Percentiles rank a stretch among this genome's conserved stretches.
Evolutionary conservation across 2,888 invertebrate species (phyloP).

Genomic region (Coenonympha arcania): DNA sequence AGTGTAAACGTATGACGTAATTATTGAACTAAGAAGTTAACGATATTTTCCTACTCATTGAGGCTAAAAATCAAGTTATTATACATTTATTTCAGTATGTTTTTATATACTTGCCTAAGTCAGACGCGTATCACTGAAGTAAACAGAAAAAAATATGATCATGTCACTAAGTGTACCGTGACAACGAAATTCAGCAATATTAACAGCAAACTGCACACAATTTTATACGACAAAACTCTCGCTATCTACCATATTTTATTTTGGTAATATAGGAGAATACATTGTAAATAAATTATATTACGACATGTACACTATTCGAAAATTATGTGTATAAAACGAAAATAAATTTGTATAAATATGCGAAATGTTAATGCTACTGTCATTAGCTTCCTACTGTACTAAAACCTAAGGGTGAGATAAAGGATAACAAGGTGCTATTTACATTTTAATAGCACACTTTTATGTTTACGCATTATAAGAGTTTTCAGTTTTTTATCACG

Average conservation of each 20-base stretch:
- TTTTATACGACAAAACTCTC: slow-evolving; percentile 5
- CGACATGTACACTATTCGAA: neutral
- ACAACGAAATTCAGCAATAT: slow-evolving; percentile 1
- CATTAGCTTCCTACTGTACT: neutral
- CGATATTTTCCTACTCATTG: neutral
- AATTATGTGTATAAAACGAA: neutral
- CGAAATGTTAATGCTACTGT: neutral
- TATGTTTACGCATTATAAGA: neutral
- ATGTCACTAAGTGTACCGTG: neutral
- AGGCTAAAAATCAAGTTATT: neutral
- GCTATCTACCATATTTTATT: neutral
- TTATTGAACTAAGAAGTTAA: neutral
- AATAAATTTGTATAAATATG: neutral
- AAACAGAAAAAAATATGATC: too few relatives aligned
- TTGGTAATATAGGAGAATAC: neutral
- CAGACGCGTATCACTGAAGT: too few relatives aligned
- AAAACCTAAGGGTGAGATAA: neutral
- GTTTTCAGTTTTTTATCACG: slow-evolving; percentile 8
- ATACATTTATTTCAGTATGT: too few relatives aligned
- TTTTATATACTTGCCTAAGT: too few relatives aligned
- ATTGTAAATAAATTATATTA: neutral
- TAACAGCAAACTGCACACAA: neutral
- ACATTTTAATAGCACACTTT: slow-evolving; percentile 16
- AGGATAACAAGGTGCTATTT: slow-evolving; percentile 20
- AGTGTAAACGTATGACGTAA: too few relatives aligned